Evolutionary conservation across 2,888 invertebrate genomes (phyloP).

Genomic region (Mesochorus sp.): DNA sequence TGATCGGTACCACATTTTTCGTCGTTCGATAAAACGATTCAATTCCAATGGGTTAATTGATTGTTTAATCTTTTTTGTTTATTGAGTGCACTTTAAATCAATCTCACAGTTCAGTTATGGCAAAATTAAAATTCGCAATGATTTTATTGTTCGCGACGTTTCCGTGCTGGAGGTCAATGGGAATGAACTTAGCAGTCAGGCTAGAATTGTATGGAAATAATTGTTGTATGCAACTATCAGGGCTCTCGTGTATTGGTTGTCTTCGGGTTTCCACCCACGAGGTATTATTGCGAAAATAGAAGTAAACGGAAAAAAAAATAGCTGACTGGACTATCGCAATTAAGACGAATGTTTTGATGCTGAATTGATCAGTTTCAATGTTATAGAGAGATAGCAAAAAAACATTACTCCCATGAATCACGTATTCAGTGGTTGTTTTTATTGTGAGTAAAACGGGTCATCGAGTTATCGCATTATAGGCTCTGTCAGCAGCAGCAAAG

Average conservation of each 20-base stretch:
- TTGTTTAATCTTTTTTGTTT: too few relatives aligned
- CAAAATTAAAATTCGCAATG: background rate
- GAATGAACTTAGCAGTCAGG: conserved; percentile 13
- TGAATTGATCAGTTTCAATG: background rate
- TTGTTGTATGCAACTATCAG: conserved; percentile 28
- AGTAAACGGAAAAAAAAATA: conserved; percentile 5
- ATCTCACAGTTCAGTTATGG: background rate
- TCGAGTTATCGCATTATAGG: conserved; percentile 67
- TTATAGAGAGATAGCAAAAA: background rate
- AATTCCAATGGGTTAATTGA: too few relatives aligned
- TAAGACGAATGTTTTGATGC: background rate
- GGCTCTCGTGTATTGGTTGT: background rate
- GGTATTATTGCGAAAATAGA: background rate
- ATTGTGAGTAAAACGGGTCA: conserved; percentile 65
- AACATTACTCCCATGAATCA: background rate
- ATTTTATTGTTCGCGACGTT: background rate
- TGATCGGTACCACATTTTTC: too few relatives aligned
- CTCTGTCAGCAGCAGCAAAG: conserved; percentile 29
- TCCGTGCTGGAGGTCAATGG: conserved; percentile 20
- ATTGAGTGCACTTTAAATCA: too few relatives aligned
- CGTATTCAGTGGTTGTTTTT: conserved; percentile 35
- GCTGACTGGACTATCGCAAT: background rate
- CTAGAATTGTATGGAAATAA: conserved; percentile 46
- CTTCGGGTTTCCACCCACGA: conserved; percentile 37
- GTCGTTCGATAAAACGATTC: too few relatives aligned